Evolutionary conservation across 2,888 invertebrate species (phyloP).

Genomic region (Panzeria rudis): DNA sequence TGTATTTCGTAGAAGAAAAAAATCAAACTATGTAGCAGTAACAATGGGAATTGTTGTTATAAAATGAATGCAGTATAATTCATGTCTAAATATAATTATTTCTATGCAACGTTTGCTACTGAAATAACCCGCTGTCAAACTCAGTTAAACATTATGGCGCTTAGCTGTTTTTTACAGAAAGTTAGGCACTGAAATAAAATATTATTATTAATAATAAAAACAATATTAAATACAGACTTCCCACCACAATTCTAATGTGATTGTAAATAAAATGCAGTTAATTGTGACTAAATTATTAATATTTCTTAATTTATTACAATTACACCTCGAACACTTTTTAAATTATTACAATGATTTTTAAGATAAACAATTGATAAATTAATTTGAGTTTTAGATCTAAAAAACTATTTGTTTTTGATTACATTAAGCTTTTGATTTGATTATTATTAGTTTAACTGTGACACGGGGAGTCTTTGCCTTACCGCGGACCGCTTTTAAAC

Average conservation of each 20-base stretch:
- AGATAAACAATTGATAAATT: too few relatives aligned
- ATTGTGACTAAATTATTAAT: conserved; percentile 51
- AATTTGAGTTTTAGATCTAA: too few relatives aligned
- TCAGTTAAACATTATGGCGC: conserved; percentile 42
- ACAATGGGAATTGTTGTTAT: conserved; percentile 25
- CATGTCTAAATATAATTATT: conserved; percentile 25
- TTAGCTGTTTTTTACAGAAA: conserved; percentile 10
- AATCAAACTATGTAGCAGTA: conserved; percentile 11
- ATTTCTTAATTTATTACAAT: neutral
- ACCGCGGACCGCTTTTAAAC: too few relatives aligned
- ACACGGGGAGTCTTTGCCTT: too few relatives aligned
- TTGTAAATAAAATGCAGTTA: conserved; percentile 23
- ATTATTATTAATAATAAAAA: conserved; percentile 22
- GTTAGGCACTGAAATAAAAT: neutral
- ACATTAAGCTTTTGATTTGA: neutral
- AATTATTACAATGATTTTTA: neutral
- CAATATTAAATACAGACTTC: conserved; percentile 14
- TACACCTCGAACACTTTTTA: conserved; percentile 15
- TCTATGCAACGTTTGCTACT: conserved; percentile 21
- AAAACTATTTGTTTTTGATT: neutral
- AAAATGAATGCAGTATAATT: conserved; percentile 29
- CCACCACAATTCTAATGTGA: conserved; percentile 8
- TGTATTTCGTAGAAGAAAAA: neutral
- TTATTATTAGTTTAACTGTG: neutral
- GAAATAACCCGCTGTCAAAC: conserved; percentile 9